A percentile compares a stretch with the other conserved stretches of the same genome.
phyloP scores from a whole-genome alignment of 1,140 invertebrate genomes.

The Venustaconcha ellipsiformis region DNA sequence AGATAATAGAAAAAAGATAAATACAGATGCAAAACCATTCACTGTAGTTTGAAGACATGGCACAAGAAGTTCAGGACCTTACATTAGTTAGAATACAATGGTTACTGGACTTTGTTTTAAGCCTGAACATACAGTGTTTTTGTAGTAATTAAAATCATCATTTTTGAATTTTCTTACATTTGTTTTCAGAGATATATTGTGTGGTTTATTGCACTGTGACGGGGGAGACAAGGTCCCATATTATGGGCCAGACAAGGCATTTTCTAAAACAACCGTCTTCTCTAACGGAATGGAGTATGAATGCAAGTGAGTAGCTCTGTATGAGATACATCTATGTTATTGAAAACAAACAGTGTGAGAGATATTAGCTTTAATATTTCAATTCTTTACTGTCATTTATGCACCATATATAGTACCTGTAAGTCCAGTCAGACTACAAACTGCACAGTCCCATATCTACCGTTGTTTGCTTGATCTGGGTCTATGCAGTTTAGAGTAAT shows the following conservation, averaged over 20 bases:
- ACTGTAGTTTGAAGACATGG: neutral
- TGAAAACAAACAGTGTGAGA: no score
- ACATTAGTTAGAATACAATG: neutral
- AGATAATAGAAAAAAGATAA: neutral
- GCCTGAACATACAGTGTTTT: neutral
- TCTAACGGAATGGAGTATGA: conserved; percentile 79
- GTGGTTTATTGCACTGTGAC: conserved; percentile 90
- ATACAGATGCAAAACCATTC: neutral
- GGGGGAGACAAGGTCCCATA: conserved; percentile 83
- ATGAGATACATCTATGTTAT: no score
- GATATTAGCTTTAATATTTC: no score
- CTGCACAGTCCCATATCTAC: no score
- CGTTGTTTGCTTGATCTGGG: no score
- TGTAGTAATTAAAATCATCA: neutral
- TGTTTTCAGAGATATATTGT: conserved; percentile 82
- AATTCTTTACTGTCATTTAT: no score
- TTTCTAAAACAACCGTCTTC: conserved; percentile 86
- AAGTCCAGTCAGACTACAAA: no score
- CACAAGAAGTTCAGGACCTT: neutral
- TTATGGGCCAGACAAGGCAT: conserved; percentile 81
- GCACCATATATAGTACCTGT: no score
- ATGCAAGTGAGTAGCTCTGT: conserved; percentile 57
- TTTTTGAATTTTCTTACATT: neutral
- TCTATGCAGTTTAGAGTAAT: no score
- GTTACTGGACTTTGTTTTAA: neutral